Percentiles rank a stretch among this genome's conserved stretches.
These are phyloP conservation scores for Morpho achilles DNA, from an alignment of 2,888 invertebrate species.

Conservation along the genomic window DNA sequence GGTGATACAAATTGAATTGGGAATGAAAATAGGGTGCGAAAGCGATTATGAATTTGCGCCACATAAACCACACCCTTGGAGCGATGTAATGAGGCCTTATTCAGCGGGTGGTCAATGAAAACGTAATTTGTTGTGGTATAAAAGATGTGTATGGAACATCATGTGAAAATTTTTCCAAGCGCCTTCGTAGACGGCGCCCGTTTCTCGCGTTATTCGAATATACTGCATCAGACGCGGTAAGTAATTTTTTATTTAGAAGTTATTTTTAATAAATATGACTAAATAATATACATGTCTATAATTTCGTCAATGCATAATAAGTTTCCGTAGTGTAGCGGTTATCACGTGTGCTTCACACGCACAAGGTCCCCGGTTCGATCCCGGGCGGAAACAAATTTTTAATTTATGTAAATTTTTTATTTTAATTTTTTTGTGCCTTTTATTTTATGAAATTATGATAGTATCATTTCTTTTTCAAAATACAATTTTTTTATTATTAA, in stretches of 20 bases:
- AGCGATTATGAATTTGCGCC: slow-evolving; percentile 59
- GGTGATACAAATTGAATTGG: slow-evolving; percentile 33
- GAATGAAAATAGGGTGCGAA: slow-evolving; percentile 58
- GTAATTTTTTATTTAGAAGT: slow-evolving; percentile 12
- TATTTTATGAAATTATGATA: too few relatives aligned
- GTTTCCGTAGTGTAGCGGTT: slow-evolving; percentile 88
- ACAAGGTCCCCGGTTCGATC: slow-evolving; percentile 86
- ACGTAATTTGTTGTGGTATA: slow-evolving; percentile 64
- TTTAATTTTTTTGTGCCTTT: neutral
- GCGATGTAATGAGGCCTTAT: slow-evolving; percentile 60
- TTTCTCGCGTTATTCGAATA: slow-evolving; percentile 23
- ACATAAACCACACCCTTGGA: slow-evolving; percentile 61
- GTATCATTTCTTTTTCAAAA: too few relatives aligned
- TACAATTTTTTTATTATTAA: neutral
- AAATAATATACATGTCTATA: neutral
- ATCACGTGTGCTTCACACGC: slow-evolving; percentile 90
- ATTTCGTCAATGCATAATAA: neutral
- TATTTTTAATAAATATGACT: neutral
- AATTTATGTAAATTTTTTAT: slow-evolving; percentile 9
- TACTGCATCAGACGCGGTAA: slow-evolving; percentile 32
- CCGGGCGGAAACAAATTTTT: slow-evolving; percentile 80
- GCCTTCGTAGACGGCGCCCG: slow-evolving; percentile 49
- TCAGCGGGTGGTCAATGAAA: slow-evolving; percentile 69
- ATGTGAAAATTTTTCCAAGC: slow-evolving; percentile 40
- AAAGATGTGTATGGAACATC: slow-evolving; percentile 41